Conservation (phyloP, 2,888 invertebrate genomes). For the Xestia c-nigrum region DNA sequence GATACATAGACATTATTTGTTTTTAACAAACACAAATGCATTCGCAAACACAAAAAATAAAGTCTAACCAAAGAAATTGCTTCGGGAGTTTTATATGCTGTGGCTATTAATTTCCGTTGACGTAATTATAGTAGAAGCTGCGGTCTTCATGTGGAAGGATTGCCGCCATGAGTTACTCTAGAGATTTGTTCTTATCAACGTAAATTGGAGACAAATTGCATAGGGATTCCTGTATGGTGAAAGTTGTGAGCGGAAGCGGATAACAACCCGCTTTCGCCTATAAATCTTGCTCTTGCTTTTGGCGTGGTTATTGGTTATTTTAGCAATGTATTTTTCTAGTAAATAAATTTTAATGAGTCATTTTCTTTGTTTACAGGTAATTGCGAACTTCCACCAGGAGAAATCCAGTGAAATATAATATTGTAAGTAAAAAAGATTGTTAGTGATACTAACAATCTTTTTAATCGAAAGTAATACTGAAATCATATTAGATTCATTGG, state of each 20-base stretch:
- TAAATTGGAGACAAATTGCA: constrained; percentile 82
- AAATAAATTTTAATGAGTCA: background rate
- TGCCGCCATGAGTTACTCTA: constrained; percentile 59
- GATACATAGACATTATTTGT: background rate
- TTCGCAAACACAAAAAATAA: background rate
- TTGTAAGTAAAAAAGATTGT: too few relatives aligned
- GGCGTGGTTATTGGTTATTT: background rate
- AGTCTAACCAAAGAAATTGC: constrained; percentile 19
- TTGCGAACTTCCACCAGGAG: background rate
- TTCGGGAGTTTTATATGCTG: constrained; percentile 4
- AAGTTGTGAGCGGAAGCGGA: constrained; percentile 34
- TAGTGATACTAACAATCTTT: background rate
- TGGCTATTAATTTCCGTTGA: constrained; percentile 37
- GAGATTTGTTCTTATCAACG: constrained; percentile 79
- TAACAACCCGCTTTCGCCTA: background rate
- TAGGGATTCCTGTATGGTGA: constrained; percentile 57
- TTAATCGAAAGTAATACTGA: background rate
- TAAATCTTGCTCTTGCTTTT: background rate
- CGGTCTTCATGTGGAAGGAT: constrained; percentile 30
- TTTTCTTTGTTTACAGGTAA: constrained; percentile 38
- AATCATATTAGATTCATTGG: background rate
- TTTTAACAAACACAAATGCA: background rate
- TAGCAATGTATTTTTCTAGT: background rate
- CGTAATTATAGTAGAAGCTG: constrained; percentile 18
- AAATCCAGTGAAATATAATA: background rate